Percentiles rank a stretch among this genome's conserved stretches.
phyloP scores from a whole-genome alignment of 2,888 invertebrate genomes.

The Coleophora deauratella region DNA sequence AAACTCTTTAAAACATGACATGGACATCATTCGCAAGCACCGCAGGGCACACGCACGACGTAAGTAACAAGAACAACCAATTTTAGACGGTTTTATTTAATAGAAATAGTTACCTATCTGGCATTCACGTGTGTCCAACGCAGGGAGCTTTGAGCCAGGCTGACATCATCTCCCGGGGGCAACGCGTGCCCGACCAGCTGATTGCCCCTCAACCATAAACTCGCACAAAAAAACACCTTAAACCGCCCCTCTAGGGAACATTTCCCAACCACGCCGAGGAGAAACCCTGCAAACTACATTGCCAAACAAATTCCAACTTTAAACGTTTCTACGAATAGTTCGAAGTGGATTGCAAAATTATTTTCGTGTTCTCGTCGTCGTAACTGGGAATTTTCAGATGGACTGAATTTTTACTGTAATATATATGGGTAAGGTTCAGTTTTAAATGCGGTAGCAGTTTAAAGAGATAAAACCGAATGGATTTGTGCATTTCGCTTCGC shows the following conservation, averaged over 20 bases:
- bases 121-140: constrained; percentile 4
- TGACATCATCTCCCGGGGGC: constrained; percentile 57
- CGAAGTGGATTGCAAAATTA: constrained; percentile 34
- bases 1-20: too few relatives aligned
- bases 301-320: constrained; percentile 34
- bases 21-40: too few relatives aligned
- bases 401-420: constrained; percentile 25
- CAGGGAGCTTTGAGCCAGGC: constrained; percentile 32
- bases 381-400: constrained; percentile 32
- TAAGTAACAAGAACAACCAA: too few relatives aligned
- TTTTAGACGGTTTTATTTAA: too few relatives aligned
- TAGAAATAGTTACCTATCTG: too few relatives aligned
- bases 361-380: constrained; percentile 41
- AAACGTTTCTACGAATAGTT: constrained; percentile 22
- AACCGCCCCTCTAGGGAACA: neutral
- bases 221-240: constrained; percentile 24
- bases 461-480: constrained; percentile 66
- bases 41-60: too few relatives aligned
- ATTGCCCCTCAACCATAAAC: constrained; percentile 65
- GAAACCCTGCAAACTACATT: constrained; percentile 38
- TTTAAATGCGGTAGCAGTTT: constrained; percentile 22
- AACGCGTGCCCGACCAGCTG: constrained; percentile 70
- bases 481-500: constrained; percentile 28
- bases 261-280: neutral
- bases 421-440: constrained; percentile 19